Evolutionary conservation across 1,140 invertebrate genomes (phyloP).

Genomic region (Drosophila nigromelanica): DNA sequence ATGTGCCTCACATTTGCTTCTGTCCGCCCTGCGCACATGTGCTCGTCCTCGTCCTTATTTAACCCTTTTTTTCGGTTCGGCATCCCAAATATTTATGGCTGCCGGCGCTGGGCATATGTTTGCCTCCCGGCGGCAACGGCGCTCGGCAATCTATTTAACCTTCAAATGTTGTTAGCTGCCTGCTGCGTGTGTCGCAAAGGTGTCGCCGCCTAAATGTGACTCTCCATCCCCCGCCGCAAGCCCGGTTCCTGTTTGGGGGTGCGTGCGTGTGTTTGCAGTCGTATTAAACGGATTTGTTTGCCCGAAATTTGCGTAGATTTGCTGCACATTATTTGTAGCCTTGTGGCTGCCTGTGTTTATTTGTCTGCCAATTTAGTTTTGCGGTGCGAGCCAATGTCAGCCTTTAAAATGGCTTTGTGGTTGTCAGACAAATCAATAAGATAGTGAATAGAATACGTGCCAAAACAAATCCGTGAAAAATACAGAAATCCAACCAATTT

Average conservation of each 20-base stretch:
- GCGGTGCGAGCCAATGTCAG: conserved; percentile 32
- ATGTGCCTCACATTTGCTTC: conserved; percentile 60
- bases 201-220: conserved; percentile 37
- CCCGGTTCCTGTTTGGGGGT: background rate
- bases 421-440: conserved; percentile 38
- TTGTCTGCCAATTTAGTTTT: conserved; percentile 45
- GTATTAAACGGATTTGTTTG: conserved; percentile 65
- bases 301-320: conserved; percentile 76
- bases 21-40: background rate
- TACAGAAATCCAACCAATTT: too few relatives aligned
- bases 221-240: conserved; percentile 7
- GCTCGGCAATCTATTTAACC: conserved; percentile 74
- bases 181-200: conserved; percentile 52
- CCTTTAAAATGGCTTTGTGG: conserved; percentile 37
- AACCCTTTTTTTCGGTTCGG: conserved; percentile 67
- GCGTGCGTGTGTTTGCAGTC: conserved; percentile 34
- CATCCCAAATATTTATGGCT: conserved; percentile 75
- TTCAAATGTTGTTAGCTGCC: conserved; percentile 57
- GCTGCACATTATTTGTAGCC: conserved; percentile 61
- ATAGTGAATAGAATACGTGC: too few relatives aligned
- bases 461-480: too few relatives aligned
- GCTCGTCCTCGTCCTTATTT: conserved; percentile 22
- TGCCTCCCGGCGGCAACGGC: conserved; percentile 18
- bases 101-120: conserved; percentile 66
- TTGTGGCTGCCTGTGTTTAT: conserved; percentile 51